Conservation (phyloP, 2,113 vertebrate species). For the Eira barbara region DNA sequence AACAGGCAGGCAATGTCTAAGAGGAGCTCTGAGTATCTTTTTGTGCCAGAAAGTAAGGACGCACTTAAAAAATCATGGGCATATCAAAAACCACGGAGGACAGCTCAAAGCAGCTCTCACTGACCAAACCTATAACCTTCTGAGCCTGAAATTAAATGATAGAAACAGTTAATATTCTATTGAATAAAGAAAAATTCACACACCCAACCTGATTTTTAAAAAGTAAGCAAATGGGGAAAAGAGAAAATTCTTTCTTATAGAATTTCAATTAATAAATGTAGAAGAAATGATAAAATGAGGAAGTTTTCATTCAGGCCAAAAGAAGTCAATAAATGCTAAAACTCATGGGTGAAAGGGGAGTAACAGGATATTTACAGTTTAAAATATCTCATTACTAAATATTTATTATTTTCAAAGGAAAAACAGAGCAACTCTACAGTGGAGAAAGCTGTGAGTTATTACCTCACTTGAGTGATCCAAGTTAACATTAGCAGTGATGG, state of each 20-base stretch:
- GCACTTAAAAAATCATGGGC: background rate
- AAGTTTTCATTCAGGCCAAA: background rate
- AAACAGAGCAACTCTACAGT: background rate
- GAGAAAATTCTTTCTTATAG: background rate
- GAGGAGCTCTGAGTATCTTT: background rate
- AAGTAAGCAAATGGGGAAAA: background rate
- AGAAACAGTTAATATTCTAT: background rate
- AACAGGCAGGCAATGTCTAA: background rate
- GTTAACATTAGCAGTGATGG: background rate
- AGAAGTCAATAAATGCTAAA: background rate
- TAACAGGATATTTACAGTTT: background rate
- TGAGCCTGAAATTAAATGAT: background rate
- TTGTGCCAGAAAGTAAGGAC: background rate
- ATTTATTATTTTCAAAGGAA: background rate
- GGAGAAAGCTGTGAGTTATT: background rate
- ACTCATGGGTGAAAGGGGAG: background rate
- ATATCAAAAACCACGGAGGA: background rate
- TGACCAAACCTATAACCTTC: background rate
- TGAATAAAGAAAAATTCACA: background rate
- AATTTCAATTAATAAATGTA: conserved; percentile 21
- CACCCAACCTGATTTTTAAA: background rate
- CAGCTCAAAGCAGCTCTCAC: background rate
- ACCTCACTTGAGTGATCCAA: background rate
- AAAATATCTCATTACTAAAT: background rate
- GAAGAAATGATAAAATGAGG: background rate